These are phyloP conservation scores for Donacobius atricapilla DNA, from an alignment of 2,113 vertebrate species.

Conservation along the genomic window DNA sequence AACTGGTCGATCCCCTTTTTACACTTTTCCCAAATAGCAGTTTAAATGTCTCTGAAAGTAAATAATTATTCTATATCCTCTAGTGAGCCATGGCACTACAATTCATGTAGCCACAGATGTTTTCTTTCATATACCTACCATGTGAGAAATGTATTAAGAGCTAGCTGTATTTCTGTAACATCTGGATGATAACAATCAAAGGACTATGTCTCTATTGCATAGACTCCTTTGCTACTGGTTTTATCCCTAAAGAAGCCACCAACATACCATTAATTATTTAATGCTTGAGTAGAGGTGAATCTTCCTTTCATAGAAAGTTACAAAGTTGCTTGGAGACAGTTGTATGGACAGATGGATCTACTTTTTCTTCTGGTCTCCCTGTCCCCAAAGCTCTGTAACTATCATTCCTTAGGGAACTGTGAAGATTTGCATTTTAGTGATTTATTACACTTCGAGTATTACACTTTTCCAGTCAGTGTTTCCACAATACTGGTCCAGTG, in stretches of 20 bases:
- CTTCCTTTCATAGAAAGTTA: neutral
- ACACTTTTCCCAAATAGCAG: neutral
- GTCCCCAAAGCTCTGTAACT: neutral
- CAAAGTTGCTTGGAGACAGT: neutral
- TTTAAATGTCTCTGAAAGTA: neutral
- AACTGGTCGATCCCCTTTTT: neutral
- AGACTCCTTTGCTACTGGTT: neutral
- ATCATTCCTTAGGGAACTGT: neutral
- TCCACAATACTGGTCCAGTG: neutral
- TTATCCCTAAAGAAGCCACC: neutral
- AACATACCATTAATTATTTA: neutral
- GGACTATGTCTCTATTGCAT: neutral
- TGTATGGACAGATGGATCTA: neutral
- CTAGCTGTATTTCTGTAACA: neutral
- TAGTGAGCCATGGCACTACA: neutral
- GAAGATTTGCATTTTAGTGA: neutral
- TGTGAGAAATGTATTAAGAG: neutral
- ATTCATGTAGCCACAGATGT: neutral
- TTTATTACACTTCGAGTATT: neutral
- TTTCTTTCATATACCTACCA: neutral
- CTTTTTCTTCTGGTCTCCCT: neutral
- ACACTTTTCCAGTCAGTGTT: neutral
- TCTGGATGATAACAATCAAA: neutral
- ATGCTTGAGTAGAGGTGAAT: neutral
- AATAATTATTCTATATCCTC: neutral